Percentiles rank a stretch among this genome's conserved stretches.
Evolutionary conservation across 2,113 vertebrate species (phyloP).

Genomic region (Oncorhynchus mykiss): DNA sequence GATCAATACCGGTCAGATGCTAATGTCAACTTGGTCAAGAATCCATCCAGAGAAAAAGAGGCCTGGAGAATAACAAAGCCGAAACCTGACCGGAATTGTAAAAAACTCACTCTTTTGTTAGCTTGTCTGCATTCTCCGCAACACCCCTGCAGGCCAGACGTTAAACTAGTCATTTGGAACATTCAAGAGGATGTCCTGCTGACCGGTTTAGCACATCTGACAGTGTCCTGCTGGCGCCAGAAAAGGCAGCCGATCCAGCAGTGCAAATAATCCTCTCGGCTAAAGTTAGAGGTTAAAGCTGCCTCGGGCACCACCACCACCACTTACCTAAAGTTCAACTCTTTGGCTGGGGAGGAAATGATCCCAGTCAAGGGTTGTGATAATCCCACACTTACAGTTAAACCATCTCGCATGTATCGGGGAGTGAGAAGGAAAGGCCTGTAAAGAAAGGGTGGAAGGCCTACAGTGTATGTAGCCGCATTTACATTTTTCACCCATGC

Average conservation of each 20-base stretch:
- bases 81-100: conserved; percentile 53
- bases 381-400: background rate
- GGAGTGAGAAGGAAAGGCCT: conserved; percentile 10
- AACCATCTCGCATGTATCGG: background rate
- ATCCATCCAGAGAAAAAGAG: conserved; percentile 30
- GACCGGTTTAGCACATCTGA: too few species aligned
- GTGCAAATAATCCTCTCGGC: too few species aligned
- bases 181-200: too few species aligned
- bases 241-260: too few species aligned
- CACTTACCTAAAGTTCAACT: too few species aligned
- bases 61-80: conserved; percentile 6
- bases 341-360: too few species aligned
- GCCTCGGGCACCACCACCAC: too few species aligned
- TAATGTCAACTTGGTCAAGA: conserved; percentile 54
- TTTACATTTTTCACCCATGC: background rate
- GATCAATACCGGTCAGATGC: conserved; percentile 61
- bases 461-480: background rate
- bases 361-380: too few species aligned
- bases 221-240: too few species aligned
- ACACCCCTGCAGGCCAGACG: conserved; percentile 21
- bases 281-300: too few species aligned
- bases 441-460: background rate
- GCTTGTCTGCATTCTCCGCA: conserved; percentile 21
- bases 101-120: conserved; percentile 45
- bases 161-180: background rate